These are phyloP conservation scores for Okapia johnstoni DNA, from an alignment of 2,113 vertebrate genomes.

Conservation along the genomic window DNA sequence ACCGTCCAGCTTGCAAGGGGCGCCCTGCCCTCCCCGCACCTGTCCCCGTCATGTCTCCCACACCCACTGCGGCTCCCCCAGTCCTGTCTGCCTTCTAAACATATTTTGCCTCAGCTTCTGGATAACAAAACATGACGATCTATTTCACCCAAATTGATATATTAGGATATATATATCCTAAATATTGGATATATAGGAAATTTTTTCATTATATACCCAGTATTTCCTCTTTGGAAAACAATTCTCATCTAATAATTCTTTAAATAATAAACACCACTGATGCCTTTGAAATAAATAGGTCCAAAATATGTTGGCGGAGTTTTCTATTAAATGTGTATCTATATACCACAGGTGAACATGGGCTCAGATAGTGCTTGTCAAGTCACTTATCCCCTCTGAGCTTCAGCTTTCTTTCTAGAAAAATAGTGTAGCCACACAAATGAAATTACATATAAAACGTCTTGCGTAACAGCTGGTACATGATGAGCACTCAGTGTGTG, in stretches of 20 bases:
- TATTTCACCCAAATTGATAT: not conserved
- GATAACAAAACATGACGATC: not conserved
- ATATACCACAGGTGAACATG: not conserved
- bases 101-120: too few relatives aligned
- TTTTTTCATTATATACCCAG: not conserved
- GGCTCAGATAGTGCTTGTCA: not conserved
- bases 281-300: not conserved
- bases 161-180: not conserved
- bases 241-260: not conserved
- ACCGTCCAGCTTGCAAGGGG: accelerated
- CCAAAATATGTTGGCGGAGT: not conserved
- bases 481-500: accelerated
- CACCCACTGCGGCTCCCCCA: accelerated
- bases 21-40: accelerated
- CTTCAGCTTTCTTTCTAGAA: not conserved
- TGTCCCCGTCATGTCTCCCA: accelerated
- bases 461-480: too few relatives aligned
- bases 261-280: not conserved
- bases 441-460: not conserved
- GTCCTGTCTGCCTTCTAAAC: not conserved
- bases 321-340: not conserved
- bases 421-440: not conserved
- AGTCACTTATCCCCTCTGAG: not conserved
- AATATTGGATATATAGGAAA: not conserved
- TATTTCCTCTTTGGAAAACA: not conserved